Evolutionary conservation across 2,888 invertebrate genomes (phyloP).

Genomic region (Sinopyrophorus schimmeli): DNA sequence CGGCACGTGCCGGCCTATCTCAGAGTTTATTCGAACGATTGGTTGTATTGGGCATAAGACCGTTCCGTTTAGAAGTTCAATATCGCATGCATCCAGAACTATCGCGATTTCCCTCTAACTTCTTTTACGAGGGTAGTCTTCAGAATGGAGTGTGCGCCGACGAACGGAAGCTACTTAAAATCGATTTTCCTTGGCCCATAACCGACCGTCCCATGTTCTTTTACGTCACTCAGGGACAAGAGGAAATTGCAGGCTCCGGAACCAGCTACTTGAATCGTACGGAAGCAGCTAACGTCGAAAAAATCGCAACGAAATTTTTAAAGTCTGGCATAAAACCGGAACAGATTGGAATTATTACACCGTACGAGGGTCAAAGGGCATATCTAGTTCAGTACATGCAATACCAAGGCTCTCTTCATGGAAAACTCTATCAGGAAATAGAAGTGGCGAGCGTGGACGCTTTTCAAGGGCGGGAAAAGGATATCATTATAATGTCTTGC

Average conservation of each 20-base stretch:
- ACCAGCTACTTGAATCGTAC: constrained; percentile 98
- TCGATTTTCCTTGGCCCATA: constrained; percentile 98
- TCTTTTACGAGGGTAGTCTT: constrained; percentile 98
- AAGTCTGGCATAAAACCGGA: constrained; percentile 95
- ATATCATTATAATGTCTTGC: constrained; percentile 98
- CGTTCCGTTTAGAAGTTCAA: constrained; percentile 95
- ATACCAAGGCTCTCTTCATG: constrained; percentile 94
- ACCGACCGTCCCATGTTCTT: constrained; percentile 98
- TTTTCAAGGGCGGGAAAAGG: constrained; percentile 98
- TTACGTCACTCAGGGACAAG: constrained; percentile 96
- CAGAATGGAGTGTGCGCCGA: constrained; percentile 99
- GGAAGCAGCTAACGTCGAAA: constrained; percentile 98
- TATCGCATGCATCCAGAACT: constrained; percentile 99
- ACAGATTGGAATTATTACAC: constrained; percentile 98
- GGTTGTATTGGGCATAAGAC: constrained; percentile 95
- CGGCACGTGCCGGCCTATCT: constrained; percentile 93
- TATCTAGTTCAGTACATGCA: constrained; percentile 99
- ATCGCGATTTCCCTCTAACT: constrained; percentile 97
- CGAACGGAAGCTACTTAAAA: constrained; percentile 83
- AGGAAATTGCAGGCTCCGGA: constrained; percentile 98
- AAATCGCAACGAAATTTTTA: constrained; percentile 91
- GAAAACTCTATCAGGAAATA: constrained; percentile 96
- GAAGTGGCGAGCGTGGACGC: constrained; percentile 99
- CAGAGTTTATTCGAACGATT: constrained; percentile 97
- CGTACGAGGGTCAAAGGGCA: constrained; percentile 97